These are phyloP conservation scores for Myopa testacea DNA, from an alignment of 2,888 invertebrate species.

Conservation along the genomic window DNA sequence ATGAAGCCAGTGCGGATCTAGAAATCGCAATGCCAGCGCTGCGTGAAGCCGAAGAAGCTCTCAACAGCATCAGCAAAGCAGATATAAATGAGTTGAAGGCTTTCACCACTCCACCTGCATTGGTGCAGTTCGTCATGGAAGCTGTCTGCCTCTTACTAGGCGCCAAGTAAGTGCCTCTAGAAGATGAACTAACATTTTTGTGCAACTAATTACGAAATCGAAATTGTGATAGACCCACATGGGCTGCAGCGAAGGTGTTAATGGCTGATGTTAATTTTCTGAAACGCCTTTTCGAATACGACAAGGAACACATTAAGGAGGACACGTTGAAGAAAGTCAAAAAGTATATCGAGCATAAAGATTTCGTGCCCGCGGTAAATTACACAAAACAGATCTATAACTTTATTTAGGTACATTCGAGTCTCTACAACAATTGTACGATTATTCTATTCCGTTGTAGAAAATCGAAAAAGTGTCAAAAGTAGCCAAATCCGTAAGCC, in stretches of 20 bases:
- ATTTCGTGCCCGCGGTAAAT: conserved; percentile 81
- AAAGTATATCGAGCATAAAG: conserved; percentile 84
- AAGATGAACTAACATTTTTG: neutral
- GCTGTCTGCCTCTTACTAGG: conserved; percentile 87
- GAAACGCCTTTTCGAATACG: conserved; percentile 83
- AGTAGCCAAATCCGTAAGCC: conserved; percentile 90
- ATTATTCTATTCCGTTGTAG: conserved; percentile 50
- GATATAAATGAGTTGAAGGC: conserved; percentile 92
- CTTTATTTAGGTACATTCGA: neutral
- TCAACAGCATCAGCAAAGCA: conserved; percentile 87
- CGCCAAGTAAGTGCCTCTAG: conserved; percentile 75
- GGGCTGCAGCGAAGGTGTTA: conserved; percentile 85
- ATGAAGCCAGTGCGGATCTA: conserved; percentile 89
- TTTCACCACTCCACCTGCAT: conserved; percentile 86
- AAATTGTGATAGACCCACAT: conserved; percentile 76
- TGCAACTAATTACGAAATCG: neutral
- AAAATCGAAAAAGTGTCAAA: conserved; percentile 86
- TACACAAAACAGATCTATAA: neutral
- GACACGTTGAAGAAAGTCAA: conserved; percentile 81
- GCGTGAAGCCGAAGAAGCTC: conserved; percentile 84
- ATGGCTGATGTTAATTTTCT: conserved; percentile 87
- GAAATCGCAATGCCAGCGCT: conserved; percentile 89
- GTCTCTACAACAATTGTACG: neutral
- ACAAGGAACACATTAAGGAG: conserved; percentile 89
- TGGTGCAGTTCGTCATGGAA: conserved; percentile 93